Conservation (phyloP, 2,113 vertebrate species). For the Raja brachyura region DNA sequence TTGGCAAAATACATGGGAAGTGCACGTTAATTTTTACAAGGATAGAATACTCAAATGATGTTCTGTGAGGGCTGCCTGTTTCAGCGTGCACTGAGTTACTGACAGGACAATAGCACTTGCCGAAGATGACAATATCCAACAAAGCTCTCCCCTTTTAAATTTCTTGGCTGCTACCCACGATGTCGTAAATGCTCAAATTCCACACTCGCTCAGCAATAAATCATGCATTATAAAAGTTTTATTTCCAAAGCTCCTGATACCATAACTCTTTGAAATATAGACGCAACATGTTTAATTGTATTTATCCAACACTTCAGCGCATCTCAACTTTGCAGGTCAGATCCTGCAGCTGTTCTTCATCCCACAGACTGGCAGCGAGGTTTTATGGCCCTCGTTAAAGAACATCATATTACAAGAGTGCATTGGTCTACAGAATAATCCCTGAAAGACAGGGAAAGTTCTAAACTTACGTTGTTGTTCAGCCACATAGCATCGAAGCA, state of each 20-base stretch:
- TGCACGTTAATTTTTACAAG: not conserved
- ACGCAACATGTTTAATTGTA: not conserved
- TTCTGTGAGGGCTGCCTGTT: not conserved
- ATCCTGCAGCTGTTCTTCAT: not conserved
- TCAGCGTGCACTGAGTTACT: not conserved
- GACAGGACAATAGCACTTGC: not conserved
- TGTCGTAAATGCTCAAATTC: not conserved
- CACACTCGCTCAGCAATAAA: not conserved
- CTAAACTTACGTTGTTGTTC: not conserved
- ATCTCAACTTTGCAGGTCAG: not conserved
- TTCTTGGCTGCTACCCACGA: not conserved
- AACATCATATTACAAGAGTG: not conserved
- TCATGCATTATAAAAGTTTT: constrained; percentile 11
- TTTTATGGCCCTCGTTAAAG: constrained; percentile 25
- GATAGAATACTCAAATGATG: not conserved
- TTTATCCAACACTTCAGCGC: not conserved
- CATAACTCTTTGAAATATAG: not conserved
- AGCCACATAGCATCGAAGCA: not conserved
- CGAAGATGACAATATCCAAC: not conserved
- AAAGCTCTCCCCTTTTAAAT: not conserved
- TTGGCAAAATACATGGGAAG: not conserved
- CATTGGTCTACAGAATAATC: not conserved
- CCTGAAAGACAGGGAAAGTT: not conserved
- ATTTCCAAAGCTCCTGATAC: not conserved
- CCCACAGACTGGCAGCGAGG: not conserved